Evolutionary conservation across 2,113 vertebrate species (phyloP), one percentile per base, ranked within the genome.

Genomic region (Festucalex cinctus): DNA sequence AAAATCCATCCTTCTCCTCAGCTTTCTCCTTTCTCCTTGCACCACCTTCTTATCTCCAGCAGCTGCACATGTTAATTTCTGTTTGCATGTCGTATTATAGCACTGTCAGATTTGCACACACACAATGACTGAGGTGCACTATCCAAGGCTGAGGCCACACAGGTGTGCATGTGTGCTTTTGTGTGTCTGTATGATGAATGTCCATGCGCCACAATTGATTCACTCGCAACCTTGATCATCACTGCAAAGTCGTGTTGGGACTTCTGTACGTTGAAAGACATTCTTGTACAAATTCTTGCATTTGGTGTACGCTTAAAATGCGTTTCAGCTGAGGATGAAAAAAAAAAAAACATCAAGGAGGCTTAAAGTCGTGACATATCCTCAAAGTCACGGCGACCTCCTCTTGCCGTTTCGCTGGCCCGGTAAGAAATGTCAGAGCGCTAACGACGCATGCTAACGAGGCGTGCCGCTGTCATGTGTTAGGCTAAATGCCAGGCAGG

Each of bases 101-200:
- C 24, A 14, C n/a, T 5, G 24, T 54, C 51, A 26, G 51, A 9
- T 54, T 54, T 26, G 22, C 48, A 6, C 8, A 2, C 22, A 57
- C 46, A 65, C 43, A 59, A 32, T 59, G 57, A 61, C 64, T 37
- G 71, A 22, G 17, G 22, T 60, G 62, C 61, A 20, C 5, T 16
- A 9, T 65, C 64, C 70, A 77, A 80, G 70, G 70, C 59, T 36
- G 54, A 77, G 63, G 71, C 64, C 71, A 61, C 24, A 12, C 56
- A 51, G 62, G 54, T 67, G 20, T 17, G 28, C 28, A 32, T 32
- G 28, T 32, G 2, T 32, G 28, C 28, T 32, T 32, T 32, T 32
- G 17, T 49, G 49, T 16, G 65, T 58, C 24, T 77, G 60, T 71
- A 61, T 59, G 62, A 41, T 74, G 46, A 81, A 80, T 75, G 72